Conservation (phyloP, 2,797 vertebrate species). For the Loris lydekkerianus region DNA sequence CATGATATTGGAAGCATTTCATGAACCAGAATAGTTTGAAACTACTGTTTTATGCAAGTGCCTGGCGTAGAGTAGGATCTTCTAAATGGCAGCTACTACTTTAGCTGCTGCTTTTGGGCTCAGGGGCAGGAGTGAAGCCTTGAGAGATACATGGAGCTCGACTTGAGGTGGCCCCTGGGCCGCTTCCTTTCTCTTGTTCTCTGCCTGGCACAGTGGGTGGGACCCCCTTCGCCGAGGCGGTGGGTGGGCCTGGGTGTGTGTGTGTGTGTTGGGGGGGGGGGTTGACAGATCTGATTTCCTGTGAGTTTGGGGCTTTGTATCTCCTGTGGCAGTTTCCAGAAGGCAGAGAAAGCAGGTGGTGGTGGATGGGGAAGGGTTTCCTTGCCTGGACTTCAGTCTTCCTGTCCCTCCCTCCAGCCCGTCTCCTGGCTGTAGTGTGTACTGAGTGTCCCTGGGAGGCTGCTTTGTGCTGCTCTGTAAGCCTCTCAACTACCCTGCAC, state of each 20-base stretch:
- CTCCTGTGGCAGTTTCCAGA: not conserved
- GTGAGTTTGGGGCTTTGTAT: conserved; percentile 26
- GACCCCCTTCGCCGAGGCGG: not conserved
- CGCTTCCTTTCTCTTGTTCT: not conserved
- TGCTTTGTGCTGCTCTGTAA: not conserved
- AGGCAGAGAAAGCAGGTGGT: not conserved
- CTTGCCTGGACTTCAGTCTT: not conserved
- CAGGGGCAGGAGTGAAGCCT: not conserved
- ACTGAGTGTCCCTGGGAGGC: no score
- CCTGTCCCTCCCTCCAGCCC: not conserved
- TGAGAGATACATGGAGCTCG: not conserved
- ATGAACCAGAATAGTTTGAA: not conserved
- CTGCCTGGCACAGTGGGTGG: not conserved
- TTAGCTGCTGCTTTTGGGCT: not conserved
- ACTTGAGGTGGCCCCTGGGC: not conserved
- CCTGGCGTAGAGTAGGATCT: not conserved
- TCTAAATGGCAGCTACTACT: not conserved
- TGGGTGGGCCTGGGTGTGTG: no score
- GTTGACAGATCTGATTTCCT: not conserved
- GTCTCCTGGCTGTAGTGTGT: not conserved
- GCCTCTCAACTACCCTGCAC: not conserved
- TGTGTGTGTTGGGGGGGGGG: no score
- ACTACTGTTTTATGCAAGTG: not conserved
- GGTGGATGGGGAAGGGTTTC: not conserved
- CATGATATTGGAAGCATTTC: not conserved